These are phyloP conservation scores for Formicarius rufipectus DNA, from an alignment of 2,113 vertebrate species.

Conservation along the genomic window DNA sequence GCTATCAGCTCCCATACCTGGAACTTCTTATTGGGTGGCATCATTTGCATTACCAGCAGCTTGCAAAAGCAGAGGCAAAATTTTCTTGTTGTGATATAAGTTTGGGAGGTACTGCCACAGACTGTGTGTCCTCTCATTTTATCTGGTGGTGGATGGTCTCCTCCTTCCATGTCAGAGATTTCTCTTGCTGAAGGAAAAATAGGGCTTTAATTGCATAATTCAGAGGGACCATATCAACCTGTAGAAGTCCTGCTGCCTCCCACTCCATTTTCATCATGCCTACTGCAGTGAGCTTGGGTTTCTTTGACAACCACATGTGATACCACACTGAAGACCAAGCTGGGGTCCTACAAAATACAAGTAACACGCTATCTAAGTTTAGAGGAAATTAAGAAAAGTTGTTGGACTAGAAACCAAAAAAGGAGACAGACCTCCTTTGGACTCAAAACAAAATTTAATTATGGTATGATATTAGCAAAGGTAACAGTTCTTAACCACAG, in stretches of 20 bases:
- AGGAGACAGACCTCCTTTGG: no score
- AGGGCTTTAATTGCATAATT: not conserved
- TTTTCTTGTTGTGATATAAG: not conserved
- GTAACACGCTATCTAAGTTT: no score
- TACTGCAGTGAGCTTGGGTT: not conserved
- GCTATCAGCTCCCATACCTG: not conserved
- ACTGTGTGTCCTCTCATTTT: not conserved
- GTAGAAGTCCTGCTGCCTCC: not conserved
- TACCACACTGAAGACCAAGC: not conserved
- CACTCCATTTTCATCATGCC: not conserved
- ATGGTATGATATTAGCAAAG: no score
- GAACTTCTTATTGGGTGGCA: not conserved
- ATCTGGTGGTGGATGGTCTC: not conserved
- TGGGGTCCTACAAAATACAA: not conserved
- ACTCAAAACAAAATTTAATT: no score
- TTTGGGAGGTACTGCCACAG: not conserved
- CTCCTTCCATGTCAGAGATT: not conserved
- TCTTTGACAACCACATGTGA: not conserved
- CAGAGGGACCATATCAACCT: not conserved
- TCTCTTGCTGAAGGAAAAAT: not conserved
- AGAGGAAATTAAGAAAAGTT: no score
- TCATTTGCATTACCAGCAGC: not conserved
- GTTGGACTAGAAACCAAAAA: no score
- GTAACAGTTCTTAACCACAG: no score
- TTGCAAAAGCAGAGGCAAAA: not conserved